Base-by-base conservation (phyloP, 1,140 invertebrate species). In the Heliconius hermathena region DNA sequence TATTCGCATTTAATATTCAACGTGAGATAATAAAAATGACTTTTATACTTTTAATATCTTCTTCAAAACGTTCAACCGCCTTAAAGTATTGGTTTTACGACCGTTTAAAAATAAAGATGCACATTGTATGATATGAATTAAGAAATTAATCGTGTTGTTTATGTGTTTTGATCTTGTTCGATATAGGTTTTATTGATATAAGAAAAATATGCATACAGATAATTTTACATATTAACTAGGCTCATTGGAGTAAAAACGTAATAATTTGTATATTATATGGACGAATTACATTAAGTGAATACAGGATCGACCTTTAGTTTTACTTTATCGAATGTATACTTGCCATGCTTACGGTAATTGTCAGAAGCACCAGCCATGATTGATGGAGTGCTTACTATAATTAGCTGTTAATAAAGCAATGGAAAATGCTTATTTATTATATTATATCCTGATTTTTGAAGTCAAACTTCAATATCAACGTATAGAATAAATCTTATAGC, bases 41-140 rank as follows among this genome's bases (percentile, higher is more conserved):
- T 60, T 60, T 60, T 60, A 60, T 60, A 60, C n/a, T 13, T 76
- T 76, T 76, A 54, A 76, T 41, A 54, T 66, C 74, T 76, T 76
- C 38, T 76, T 76, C 60, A 22, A 76, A 66, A 22, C 33, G 70
- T 71, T 66, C 57, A 29, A 76, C 9, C 16, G 57, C 52, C 18
- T 76, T 76, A 66, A 76, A 66, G 57, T 76, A 70, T 70, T 13
- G 33, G 20, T 76, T 76, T 76, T 70, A 76, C 26, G 49, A 26
- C 20, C 33, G 54, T 76, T 76, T 76, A 66, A 76, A 70, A 76
- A 38, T 76, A 76, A 46, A 60, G n/a, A 60, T 60, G 54, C n/a
- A 60, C 54, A 60, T 60, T 60, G 54, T 60, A 60, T 60, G 54
- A 60, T 60, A 60, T 26, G 54, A 26, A 60, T 60, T 60, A 60